Percentiles rank a stretch among this genome's conserved stretches.
phyloP scores from a whole-genome alignment of 1,140 invertebrate genomes.

The Hyphantria cunea region DNA sequence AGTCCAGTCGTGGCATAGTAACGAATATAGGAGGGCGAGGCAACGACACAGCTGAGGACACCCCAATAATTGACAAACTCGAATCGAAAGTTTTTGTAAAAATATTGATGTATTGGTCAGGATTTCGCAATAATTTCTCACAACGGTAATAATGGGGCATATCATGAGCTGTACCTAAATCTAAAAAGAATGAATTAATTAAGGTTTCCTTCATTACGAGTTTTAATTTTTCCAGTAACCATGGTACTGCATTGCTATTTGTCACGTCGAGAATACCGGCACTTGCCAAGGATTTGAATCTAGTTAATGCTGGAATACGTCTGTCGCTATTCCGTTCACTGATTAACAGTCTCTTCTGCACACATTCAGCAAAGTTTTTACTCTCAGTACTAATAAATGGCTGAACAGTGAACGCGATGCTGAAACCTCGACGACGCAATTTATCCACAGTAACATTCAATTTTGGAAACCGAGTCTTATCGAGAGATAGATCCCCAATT shows the following conservation, averaged over 20 bases:
- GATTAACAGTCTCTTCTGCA: slow-evolving; percentile 86
- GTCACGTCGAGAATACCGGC: slow-evolving; percentile 93
- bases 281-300: slow-evolving; percentile 89
- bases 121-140: slow-evolving; percentile 87
- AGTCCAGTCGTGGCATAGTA: slow-evolving; percentile 91
- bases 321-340: slow-evolving; percentile 87
- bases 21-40: slow-evolving; percentile 94
- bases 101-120: slow-evolving; percentile 90
- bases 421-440: slow-evolving; percentile 91
- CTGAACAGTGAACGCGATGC: slow-evolving; percentile 91
- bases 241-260: slow-evolving; percentile 89
- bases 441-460: slow-evolving; percentile 91
- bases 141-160: slow-evolving; percentile 93
- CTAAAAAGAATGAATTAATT: slow-evolving; percentile 95
- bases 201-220: slow-evolving; percentile 87
- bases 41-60: slow-evolving; percentile 90
- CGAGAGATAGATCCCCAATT: slow-evolving; percentile 90
- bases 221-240: slow-evolving; percentile 90
- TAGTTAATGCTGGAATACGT: slow-evolving; percentile 88
- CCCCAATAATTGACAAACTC: slow-evolving; percentile 88
- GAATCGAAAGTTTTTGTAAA: slow-evolving; percentile 86
- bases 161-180: slow-evolving; percentile 93
- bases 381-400: slow-evolving; percentile 94
- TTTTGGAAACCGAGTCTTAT: slow-evolving; percentile 87
- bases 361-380: slow-evolving; percentile 89